A percentile compares a stretch with the other conserved stretches of the same genome.
Evolutionary conservation across 2,797 vertebrate genomes (phyloP).

Genomic region (Mareca strepera): DNA sequence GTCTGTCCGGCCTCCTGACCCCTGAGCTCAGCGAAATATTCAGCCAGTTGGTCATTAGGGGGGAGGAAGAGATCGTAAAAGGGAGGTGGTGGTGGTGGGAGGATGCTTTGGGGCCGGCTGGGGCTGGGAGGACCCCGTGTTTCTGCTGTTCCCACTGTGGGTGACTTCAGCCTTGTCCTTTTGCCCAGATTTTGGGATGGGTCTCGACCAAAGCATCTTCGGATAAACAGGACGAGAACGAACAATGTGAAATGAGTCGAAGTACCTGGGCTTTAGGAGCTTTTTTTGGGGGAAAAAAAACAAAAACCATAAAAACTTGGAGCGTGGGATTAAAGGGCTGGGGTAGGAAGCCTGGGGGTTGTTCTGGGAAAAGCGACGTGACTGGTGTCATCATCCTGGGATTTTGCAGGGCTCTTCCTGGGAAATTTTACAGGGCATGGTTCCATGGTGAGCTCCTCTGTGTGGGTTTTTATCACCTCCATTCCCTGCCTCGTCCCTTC

Average conservation of each 20-base stretch:
- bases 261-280: neutral
- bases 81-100: conserved; percentile 47
- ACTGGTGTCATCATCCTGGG: neutral
- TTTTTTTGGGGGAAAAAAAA: neutral
- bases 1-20: conserved; percentile 58
- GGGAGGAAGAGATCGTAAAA: neutral
- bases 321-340: neutral
- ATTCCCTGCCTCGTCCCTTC: neutral
- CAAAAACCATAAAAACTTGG: neutral
- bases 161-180: conserved; percentile 53
- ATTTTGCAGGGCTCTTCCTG: neutral
- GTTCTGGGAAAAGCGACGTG: neutral
- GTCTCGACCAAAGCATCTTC: conserved; percentile 20
- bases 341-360: neutral
- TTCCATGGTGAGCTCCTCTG: neutral
- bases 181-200: conserved; percentile 52
- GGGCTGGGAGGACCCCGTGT: neutral
- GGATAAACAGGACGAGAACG: conserved; percentile 7
- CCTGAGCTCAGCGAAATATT: neutral
- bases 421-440: neutral
- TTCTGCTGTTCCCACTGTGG: neutral
- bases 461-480: neutral
- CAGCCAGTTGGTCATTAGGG: conserved; percentile 1
- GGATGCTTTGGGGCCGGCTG: neutral
- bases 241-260: neutral